These are phyloP conservation scores for Bucorvus abyssinicus DNA, from an alignment of 2,797 vertebrate species.

Conservation along the genomic window DNA sequence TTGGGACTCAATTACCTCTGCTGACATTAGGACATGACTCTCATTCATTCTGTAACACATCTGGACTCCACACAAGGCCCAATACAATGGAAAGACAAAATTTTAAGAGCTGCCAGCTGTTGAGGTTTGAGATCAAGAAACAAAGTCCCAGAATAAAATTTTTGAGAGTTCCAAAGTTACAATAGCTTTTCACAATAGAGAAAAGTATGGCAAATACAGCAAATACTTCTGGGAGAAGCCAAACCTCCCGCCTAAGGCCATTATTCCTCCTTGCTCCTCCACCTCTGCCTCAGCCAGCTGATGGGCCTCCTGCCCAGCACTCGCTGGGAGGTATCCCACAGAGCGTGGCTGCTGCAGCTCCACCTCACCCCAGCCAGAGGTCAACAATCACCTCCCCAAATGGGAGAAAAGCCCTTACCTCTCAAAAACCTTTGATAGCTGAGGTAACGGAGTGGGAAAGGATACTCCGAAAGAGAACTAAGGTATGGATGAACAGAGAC, in stretches of 20 bases:
- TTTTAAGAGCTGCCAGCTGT: not conserved
- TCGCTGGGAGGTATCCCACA: rapidly evolving
- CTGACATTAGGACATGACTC: not conserved
- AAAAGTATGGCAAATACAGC: not conserved
- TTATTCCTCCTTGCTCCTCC: not conserved
- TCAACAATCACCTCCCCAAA: not conserved
- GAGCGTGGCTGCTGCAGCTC: not conserved
- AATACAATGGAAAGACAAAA: not conserved
- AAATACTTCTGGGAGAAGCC: not conserved
- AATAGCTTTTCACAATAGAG: not conserved
- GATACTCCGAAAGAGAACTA: not conserved
- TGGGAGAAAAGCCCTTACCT: not conserved
- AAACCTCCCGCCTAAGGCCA: not conserved
- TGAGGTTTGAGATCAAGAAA: not conserved
- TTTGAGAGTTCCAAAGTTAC: not conserved
- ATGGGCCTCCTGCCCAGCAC: not conserved
- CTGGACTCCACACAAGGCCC: not conserved
- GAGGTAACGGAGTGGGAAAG: not conserved
- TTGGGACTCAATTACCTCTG: not conserved
- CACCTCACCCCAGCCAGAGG: not conserved
- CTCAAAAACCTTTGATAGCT: not conserved
- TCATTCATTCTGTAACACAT: not conserved
- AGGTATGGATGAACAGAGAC: rapidly evolving
- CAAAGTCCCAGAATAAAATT: not conserved
- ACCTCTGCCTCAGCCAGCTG: not conserved